phyloP scores from a whole-genome alignment of 2,797 vertebrate genomes.

The Chiloscyllium punctatum region DNA sequence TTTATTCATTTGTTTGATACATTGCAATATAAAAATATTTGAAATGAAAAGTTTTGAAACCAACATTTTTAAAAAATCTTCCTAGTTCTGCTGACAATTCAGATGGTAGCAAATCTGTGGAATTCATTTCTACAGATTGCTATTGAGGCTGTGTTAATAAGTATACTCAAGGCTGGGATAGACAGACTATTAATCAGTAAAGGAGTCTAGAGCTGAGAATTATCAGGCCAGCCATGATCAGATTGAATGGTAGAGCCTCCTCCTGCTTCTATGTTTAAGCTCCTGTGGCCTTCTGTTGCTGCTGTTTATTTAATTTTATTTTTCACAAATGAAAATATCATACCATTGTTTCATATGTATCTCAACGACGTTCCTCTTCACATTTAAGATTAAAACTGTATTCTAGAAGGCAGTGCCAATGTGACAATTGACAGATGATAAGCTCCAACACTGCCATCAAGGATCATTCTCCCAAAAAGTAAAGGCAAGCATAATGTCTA shows the following conservation, averaged over 20 bases:
- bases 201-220: no score
- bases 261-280: no score
- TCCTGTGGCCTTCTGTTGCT: no score
- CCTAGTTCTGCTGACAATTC: neutral
- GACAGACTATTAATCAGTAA: no score
- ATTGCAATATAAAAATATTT: neutral
- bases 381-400: neutral
- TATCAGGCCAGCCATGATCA: no score
- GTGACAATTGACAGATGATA: neutral
- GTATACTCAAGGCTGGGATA: no score
- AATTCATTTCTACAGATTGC: no score
- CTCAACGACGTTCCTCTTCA: neutral
- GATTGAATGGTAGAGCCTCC: no score
- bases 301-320: neutral
- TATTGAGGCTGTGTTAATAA: no score
- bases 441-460: neutral
- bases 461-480: neutral
- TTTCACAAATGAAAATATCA: neutral
- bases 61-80: neutral
- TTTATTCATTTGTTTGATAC: neutral
- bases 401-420: neutral
- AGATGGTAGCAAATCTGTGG: no score
- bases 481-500: neutral
- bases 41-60: neutral
- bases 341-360: neutral